Conservation (phyloP, 2,113 vertebrate species). For the Leiothrix lutea region DNA sequence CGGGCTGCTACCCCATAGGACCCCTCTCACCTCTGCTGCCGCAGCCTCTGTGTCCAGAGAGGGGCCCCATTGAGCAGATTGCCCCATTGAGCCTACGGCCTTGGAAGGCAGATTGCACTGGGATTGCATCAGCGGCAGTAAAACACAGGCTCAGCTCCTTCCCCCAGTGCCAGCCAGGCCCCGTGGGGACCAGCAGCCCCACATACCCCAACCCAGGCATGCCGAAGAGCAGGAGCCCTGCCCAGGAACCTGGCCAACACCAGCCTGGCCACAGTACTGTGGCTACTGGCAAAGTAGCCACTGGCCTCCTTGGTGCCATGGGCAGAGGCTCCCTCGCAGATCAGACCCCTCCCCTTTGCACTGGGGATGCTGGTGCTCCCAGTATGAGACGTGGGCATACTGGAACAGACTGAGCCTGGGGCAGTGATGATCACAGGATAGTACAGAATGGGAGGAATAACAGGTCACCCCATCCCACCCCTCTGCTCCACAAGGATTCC, state of each 20-base stretch:
- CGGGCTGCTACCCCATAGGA: background rate
- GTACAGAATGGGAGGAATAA: background rate
- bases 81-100: rapidly evolving
- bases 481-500: background rate
- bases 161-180: rapidly evolving
- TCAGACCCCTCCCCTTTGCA: background rate
- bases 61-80: background rate
- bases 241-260: background rate
- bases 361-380: background rate
- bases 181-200: background rate
- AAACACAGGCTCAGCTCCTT: background rate
- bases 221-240: background rate
- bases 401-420: background rate
- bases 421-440: background rate
- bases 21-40: background rate
- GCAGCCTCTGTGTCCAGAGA: rapidly evolving
- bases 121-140: background rate
- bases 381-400: background rate
- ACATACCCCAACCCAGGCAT: background rate
- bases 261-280: rapidly evolving
- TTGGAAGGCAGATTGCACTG: background rate
- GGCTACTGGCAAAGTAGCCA: background rate
- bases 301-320: rapidly evolving
- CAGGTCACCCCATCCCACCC: background rate
- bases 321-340: background rate